A percentile compares a stretch with the other conserved stretches of the same genome.
Evolutionary conservation across 2,113 vertebrate species (phyloP).

Genomic region (Stigmatopora argus): DNA sequence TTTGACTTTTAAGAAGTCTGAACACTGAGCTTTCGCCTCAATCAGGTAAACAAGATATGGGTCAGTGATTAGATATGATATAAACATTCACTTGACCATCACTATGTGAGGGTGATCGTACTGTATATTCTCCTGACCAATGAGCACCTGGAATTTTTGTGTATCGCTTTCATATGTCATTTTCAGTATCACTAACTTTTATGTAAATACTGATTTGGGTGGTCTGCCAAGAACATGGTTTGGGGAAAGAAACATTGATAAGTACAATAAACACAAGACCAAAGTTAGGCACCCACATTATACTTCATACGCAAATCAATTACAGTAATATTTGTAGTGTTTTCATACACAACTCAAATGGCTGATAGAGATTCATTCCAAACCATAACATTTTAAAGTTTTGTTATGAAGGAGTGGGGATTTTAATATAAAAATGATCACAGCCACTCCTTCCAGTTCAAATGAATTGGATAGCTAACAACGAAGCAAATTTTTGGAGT

Average conservation of each 20-base stretch:
- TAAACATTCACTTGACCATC: constrained; percentile 56
- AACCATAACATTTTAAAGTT: background rate
- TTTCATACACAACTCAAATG: background rate
- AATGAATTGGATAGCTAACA: no score
- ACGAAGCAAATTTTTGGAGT: no score
- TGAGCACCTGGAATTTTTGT: constrained; percentile 38
- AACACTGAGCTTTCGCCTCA: constrained; percentile 67
- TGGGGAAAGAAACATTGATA: constrained; percentile 32
- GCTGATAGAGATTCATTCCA: background rate
- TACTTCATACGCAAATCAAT: constrained; percentile 9
- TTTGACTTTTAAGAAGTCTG: constrained; percentile 77
- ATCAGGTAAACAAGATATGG: constrained; percentile 80
- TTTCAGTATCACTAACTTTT: constrained; percentile 32
- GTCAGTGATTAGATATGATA: constrained; percentile 76
- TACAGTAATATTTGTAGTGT: constrained; percentile 19
- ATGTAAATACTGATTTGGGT: constrained; percentile 40
- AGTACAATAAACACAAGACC: constrained; percentile 31
- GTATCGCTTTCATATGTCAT: constrained; percentile 36
- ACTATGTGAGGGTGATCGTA: constrained; percentile 47
- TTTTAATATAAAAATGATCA: no score
- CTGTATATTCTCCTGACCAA: constrained; percentile 29
- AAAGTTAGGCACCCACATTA: constrained; percentile 22
- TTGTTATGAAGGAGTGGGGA: no score
- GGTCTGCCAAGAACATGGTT: constrained; percentile 36
- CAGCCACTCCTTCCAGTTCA: background rate